Evolutionary conservation across 2,113 vertebrate genomes (phyloP), one percentile per base, ranked within the genome.

Genomic region (Hippoglossus stenolepis): DNA sequence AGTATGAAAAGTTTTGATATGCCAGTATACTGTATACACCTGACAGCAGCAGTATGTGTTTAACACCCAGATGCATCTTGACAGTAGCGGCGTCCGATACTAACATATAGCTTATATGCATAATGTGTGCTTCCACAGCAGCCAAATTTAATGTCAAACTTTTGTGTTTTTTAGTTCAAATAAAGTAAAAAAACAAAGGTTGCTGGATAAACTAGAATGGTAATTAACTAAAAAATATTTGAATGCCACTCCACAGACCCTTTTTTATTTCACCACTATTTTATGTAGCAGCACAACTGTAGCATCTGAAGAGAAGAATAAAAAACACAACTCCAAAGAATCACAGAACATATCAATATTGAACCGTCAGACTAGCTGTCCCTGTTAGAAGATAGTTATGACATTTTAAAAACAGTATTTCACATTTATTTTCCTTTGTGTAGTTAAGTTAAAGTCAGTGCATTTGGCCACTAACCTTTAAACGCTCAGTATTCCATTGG

Each of bases 61-160:
- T 79, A 66, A 77, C 57, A 45, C 58, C 54, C 60, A 70, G 65
- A 58, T 66, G n/a, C 68, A 75, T 81, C 64, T n/a, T 70, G 59
- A 73, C 76, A 28, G 77, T 76, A 79, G 82, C 66, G 43, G 58
- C 59, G 63, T 85, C 68, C 23, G 26, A 53, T 87, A 90, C 81
- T 91, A 89, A 90, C 65, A 20, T 84, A 83, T 85, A 77, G 88
- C 54, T 23, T 66, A 71, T 66, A 71, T 73, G 66, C 64, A 67
- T 54, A 43, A 26, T 56, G 35, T n/a, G 51, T 54, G 20, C 51
- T 54, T 54, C 51, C 51, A 54, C 20, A 54, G 20, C 20, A n/a
- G 51, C 20, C 18, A 7, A 8, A 54, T 53, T 53, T 53, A n/a
- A 53, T 7, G 51, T n/a, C 20, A 5, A 38, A 3, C 56, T 54